Percentiles rank a stretch among this genome's conserved stretches.
These are phyloP conservation scores for Phymatocera aterrima DNA, from an alignment of 2,888 invertebrate genomes.

Conservation along the genomic window DNA sequence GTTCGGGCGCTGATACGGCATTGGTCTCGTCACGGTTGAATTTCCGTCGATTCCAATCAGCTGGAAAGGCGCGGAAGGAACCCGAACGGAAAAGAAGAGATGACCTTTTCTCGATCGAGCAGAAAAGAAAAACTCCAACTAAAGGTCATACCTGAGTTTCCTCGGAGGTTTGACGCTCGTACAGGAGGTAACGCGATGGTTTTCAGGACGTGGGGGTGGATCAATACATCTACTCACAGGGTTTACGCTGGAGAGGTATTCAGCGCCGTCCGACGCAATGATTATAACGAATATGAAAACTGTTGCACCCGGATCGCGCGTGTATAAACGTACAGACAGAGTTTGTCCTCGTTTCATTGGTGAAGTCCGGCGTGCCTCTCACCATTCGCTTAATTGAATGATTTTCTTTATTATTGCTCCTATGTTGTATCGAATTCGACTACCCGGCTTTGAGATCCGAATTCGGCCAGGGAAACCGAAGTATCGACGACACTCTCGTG, in stretches of 20 bases:
- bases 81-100: neutral
- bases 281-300: neutral
- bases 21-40: neutral
- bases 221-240: conserved; percentile 12
- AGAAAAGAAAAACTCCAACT: neutral
- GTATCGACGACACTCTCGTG: neutral
- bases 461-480: neutral
- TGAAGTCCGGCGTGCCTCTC: no score
- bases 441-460: neutral
- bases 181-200: neutral
- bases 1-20: neutral
- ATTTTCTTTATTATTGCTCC: no score
- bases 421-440: no score
- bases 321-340: neutral
- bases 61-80: neutral
- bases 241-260: neutral
- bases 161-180: neutral
- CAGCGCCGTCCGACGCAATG: neutral
- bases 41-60: neutral
- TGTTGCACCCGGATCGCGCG: neutral
- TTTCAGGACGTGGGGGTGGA: conserved; percentile 12
- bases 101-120: no score
- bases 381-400: no score
- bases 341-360: neutral
- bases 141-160: neutral